These are phyloP conservation scores for Strigamia transsilvanica DNA, from an alignment of 2,888 invertebrate genomes.

Conservation along the genomic window DNA sequence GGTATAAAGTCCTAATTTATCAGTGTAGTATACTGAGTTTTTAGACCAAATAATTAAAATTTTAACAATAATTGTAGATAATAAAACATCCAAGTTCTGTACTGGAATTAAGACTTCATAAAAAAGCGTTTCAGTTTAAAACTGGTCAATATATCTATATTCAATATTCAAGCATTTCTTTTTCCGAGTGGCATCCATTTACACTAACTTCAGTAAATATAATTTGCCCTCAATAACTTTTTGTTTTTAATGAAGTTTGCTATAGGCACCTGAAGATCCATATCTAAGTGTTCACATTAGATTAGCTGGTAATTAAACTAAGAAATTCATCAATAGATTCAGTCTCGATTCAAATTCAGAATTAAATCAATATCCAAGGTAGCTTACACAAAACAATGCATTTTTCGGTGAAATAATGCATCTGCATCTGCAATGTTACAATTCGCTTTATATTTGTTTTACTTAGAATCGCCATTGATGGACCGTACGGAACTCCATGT, in stretches of 20 bases:
- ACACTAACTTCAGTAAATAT: conserved; percentile 50
- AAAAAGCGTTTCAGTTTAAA: conserved; percentile 44
- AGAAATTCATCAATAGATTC: conserved; percentile 16
- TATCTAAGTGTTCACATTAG: conserved; percentile 50
- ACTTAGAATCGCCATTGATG: conserved; percentile 48
- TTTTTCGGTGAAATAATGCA: too few relatives aligned
- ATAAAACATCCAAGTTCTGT: conserved; percentile 50
- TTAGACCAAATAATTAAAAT: background rate
- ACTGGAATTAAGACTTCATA: conserved; percentile 22
- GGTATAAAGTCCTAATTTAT: background rate
- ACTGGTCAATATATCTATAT: conserved; percentile 51
- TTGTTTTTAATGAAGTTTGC: background rate
- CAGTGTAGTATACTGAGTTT: background rate
- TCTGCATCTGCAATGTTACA: background rate
- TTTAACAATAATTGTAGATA: conserved; percentile 1
- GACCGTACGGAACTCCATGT: conserved; percentile 42
- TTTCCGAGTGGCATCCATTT: conserved; percentile 50
- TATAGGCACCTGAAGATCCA: conserved; percentile 31
- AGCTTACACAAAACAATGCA: too few relatives aligned
- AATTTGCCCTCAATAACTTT: conserved; percentile 12
- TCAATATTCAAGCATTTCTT: conserved; percentile 41
- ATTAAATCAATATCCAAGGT: conserved; percentile 46
- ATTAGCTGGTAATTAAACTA: conserved; percentile 46
- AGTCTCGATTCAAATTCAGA: background rate
- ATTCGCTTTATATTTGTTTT: background rate